These are phyloP conservation scores for Poeciliopsis infans DNA, from an alignment of 2,797 vertebrate genomes.

Conservation along the genomic window DNA sequence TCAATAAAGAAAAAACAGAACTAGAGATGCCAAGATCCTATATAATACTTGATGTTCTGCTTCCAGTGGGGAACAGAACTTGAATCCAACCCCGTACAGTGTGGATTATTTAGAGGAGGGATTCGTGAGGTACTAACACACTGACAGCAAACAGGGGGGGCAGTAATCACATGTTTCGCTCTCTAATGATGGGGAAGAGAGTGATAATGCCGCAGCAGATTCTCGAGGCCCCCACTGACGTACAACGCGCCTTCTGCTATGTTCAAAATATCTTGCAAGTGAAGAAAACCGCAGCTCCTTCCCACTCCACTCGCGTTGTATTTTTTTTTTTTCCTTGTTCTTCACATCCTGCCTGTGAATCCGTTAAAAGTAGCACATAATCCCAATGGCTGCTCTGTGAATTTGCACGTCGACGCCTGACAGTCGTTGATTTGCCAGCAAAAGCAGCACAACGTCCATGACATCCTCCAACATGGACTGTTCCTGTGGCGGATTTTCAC, in stretches of 20 bases:
- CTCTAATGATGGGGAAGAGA: constrained; percentile 39
- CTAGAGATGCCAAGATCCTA: background rate
- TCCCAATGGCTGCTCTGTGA: constrained; percentile 37
- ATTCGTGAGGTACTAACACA: constrained; percentile 12
- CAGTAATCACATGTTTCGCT: constrained; percentile 51
- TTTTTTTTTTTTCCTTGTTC: background rate
- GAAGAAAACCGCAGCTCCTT: constrained; percentile 16
- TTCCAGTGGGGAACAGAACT: background rate
- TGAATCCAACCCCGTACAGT: background rate
- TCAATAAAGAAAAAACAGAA: background rate
- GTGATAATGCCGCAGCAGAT: constrained; percentile 21
- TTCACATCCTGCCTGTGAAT: constrained; percentile 32
- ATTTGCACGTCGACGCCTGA: constrained; percentile 28
- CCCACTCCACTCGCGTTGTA: background rate
- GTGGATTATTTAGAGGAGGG: constrained; percentile 4
- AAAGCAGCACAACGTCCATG: background rate
- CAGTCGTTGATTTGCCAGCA: constrained; percentile 6
- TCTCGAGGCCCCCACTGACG: constrained; percentile 33
- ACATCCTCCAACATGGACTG: background rate
- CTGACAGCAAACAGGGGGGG: constrained; percentile 20
- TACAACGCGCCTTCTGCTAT: constrained; percentile 18
- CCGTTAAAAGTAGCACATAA: constrained; percentile 44
- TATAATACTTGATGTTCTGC: background rate
- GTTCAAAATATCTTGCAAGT: constrained; percentile 29
- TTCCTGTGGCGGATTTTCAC: background rate